Conservation (phyloP, 1,140 invertebrate genomes). For the Pogonomyrmex barbatus region DNA sequence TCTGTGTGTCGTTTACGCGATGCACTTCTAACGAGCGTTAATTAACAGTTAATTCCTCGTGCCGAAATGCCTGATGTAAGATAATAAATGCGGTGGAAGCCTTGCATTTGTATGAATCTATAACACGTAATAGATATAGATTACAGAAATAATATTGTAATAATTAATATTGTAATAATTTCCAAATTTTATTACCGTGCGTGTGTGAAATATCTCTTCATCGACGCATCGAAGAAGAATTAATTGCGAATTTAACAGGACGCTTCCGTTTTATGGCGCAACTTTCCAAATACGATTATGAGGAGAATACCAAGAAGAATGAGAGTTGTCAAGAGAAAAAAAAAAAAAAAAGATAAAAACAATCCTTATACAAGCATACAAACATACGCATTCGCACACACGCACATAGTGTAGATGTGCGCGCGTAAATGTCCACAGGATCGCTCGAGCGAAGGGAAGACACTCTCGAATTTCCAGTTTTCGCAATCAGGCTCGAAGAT, state of each 20-base stretch:
- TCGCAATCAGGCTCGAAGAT: conserved; percentile 64
- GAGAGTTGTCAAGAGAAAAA: conserved; percentile 30
- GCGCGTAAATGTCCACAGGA: conserved; percentile 14
- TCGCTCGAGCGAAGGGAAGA: conserved; percentile 50
- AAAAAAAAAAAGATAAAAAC: background rate
- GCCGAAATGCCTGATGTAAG: background rate
- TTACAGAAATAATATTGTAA: conserved; percentile 5
- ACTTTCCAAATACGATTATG: conserved; percentile 34
- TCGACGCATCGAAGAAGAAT: conserved; percentile 27
- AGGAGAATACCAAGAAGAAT: conserved; percentile 8
- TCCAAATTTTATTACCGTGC: background rate
- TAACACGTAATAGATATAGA: background rate
- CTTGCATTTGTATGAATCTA: background rate
- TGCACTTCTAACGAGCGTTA: background rate
- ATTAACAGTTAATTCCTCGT: conserved; percentile 18
- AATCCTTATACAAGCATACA: background rate
- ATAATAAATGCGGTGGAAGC: background rate
- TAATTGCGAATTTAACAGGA: conserved; percentile 58
- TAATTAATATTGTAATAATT: conserved; percentile 17
- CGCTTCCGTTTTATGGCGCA: conserved; percentile 31
- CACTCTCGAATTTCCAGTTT: conserved; percentile 66
- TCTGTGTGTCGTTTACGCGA: background rate
- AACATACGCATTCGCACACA: background rate
- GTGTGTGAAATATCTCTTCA: background rate
- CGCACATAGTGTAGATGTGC: background rate